Percentiles rank a stretch among this genome's conserved stretches.
These are phyloP conservation scores for Luperina nickerlii DNA, from an alignment of 2,888 invertebrate species.

Conservation along the genomic window DNA sequence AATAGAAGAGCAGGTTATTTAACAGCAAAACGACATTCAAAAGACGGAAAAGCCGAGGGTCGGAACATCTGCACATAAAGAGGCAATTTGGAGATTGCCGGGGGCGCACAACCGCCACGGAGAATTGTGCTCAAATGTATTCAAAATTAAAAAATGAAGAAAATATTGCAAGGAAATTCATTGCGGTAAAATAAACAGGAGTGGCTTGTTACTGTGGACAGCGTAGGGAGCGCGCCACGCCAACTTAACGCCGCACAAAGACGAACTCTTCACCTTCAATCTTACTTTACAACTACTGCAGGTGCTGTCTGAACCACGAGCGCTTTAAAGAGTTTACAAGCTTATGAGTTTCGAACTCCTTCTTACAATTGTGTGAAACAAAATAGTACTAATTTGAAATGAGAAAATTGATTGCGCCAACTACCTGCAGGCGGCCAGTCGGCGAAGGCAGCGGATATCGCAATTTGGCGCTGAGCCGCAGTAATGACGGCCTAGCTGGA, in stretches of 20 bases:
- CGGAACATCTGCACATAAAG: constrained; percentile 90
- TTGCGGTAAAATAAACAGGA: constrained; percentile 89
- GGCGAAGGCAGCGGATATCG: constrained; percentile 81
- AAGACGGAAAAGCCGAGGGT: constrained; percentile 90
- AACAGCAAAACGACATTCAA: constrained; percentile 90
- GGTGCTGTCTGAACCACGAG: constrained; percentile 22
- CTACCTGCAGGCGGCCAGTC: constrained; percentile 61
- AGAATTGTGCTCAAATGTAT: constrained; percentile 90
- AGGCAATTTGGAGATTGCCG: constrained; percentile 91
- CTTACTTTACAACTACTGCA: constrained; percentile 32
- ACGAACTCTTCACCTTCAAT: constrained; percentile 50
- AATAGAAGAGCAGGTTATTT: constrained; percentile 89
- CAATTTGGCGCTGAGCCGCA: constrained; percentile 85
- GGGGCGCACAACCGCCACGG: constrained; percentile 87
- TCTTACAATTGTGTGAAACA: constrained; percentile 23
- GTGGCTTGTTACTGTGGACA: constrained; percentile 83
- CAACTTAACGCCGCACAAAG: constrained; percentile 56
- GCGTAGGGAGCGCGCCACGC: constrained; percentile 61
- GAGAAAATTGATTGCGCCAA: constrained; percentile 57
- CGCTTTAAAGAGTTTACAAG: constrained; percentile 4
- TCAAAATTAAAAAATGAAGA: constrained; percentile 89
- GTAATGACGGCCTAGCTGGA: constrained; percentile 80
- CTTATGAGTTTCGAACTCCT: background rate
- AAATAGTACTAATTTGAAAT: constrained; percentile 58
- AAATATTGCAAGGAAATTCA: constrained; percentile 88